Base-by-base conservation (phyloP, 2,888 invertebrate species). In the Tricholauxania praeusta region DNA sequence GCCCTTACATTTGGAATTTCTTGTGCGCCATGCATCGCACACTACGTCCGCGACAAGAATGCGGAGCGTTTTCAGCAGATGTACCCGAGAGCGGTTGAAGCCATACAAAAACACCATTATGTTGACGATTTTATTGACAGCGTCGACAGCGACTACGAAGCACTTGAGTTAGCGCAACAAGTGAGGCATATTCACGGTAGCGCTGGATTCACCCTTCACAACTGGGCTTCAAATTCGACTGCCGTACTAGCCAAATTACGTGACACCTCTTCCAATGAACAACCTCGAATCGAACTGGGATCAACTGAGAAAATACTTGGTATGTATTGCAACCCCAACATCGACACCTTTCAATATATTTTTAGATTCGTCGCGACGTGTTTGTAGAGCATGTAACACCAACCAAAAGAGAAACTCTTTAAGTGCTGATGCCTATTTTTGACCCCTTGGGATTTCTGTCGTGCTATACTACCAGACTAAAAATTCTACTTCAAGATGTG, bases 21-120 rank as follows among this genome's bases (percentile, higher is more conserved):
- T 22, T 73, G 75, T 28, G 76, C 72, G 22, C 74, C 75, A 2
- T 78, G 75, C n/a, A 75, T 76, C 12, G 75, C 74, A 12, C 75
- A 75, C 32, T 75, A 68, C 14, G 60, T 66, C 1, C 65, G 66
- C 1, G 59, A 74, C 48, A 72, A 19, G 17, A 63, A 72, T 32
- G 68, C 62, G 4, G 51, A 48, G 14, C 14, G 32, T n/a, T 72
- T 66, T 19, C 14, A 66, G 4, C 14, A 1, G 2, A 1, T 39
- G 47, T 52, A 39, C 22, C 62, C 63, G 0, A 17, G 68, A 15
- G 72, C 72, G 5, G 62, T 62, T 5, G 17, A 60, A 8, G 51
- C 72, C 12, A 67, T 62, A 2, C 47, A 66, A 15, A 14, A 53
- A 15, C 53, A 67, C 28, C 60, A 72, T 10, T 72, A 72, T 3